Percentiles rank a stretch among this genome's conserved stretches.
These are phyloP conservation scores for Caranx melampygus DNA, from an alignment of 2,113 vertebrate species.

Conservation along the genomic window DNA sequence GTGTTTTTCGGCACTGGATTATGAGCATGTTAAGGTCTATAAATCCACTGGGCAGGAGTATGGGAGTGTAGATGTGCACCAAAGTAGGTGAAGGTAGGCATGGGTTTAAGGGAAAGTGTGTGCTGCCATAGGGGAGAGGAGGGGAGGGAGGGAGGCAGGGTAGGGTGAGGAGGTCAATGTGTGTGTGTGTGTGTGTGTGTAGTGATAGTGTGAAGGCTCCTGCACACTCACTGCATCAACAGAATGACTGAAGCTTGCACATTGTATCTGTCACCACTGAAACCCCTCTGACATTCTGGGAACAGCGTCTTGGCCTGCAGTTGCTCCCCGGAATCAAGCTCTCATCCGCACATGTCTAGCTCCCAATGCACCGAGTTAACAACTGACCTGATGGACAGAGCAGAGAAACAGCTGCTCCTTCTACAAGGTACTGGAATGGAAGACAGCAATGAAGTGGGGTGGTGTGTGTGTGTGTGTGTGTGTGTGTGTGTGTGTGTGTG, in stretches of 20 bases:
- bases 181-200: slow-evolving; percentile 17
- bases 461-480: neutral
- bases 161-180: slow-evolving; percentile 10
- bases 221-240: slow-evolving; percentile 43
- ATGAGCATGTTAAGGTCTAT: slow-evolving; percentile 40
- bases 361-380: slow-evolving; percentile 64
- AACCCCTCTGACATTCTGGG: slow-evolving; percentile 70
- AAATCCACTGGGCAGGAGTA: slow-evolving; percentile 28
- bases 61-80: slow-evolving; percentile 42
- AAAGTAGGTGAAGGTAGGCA: slow-evolving; percentile 37
- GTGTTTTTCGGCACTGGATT: slow-evolving; percentile 51
- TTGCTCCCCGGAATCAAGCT: slow-evolving; percentile 74
- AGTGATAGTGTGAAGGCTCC: slow-evolving; percentile 27
- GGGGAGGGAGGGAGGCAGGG: neutral
- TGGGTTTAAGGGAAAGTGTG: slow-evolving; percentile 47
- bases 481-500: too few relatives aligned
- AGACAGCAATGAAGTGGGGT: slow-evolving; percentile 33
- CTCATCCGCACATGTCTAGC: slow-evolving; percentile 72
- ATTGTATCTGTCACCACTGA: slow-evolving; percentile 72
- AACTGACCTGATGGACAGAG: slow-evolving; percentile 75
- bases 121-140: slow-evolving; percentile 36
- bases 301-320: slow-evolving; percentile 70
- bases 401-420: slow-evolving; percentile 76
- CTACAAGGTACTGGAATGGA: slow-evolving; percentile 64
- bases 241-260: slow-evolving; percentile 54